A percentile compares a stretch with the other conserved stretches of the same genome.
These are phyloP conservation scores for Leptobrachium leishanense DNA, from an alignment of 2,113 vertebrate genomes.

Conservation along the genomic window DNA sequence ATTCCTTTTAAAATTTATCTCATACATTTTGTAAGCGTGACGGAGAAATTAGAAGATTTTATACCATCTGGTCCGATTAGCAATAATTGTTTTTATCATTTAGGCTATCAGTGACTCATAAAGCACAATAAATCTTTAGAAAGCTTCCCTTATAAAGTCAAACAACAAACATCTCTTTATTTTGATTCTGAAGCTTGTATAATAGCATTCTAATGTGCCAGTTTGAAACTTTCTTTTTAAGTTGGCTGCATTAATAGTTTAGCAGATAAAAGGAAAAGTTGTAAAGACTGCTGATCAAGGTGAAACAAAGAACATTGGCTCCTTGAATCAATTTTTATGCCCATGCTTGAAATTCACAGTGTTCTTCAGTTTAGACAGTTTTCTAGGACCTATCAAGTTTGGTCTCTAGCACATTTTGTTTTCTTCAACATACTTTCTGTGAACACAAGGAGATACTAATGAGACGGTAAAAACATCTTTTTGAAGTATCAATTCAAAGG, in stretches of 20 bases:
- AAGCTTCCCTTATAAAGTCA: slow-evolving; percentile 34
- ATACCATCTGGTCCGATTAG: slow-evolving; percentile 24
- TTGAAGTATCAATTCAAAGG: too few species aligned
- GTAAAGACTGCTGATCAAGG: slow-evolving; percentile 19
- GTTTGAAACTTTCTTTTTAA: slow-evolving; percentile 39
- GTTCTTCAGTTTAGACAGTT: neutral
- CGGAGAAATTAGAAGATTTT: slow-evolving; percentile 24
- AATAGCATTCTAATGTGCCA: slow-evolving; percentile 22
- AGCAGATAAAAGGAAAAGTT: slow-evolving; percentile 21
- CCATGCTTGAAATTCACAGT: slow-evolving; percentile 20
- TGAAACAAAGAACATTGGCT: slow-evolving; percentile 33
- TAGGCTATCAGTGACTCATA: slow-evolving; percentile 4
- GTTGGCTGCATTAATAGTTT: slow-evolving; percentile 32
- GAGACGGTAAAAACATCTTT: neutral
- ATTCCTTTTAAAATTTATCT: slow-evolving; percentile 10
- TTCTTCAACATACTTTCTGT: neutral
- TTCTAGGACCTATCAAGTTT: neutral
- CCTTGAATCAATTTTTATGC: slow-evolving; percentile 39
- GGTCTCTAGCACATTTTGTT: neutral
- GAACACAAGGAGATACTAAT: neutral
- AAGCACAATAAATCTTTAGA: slow-evolving; percentile 4
- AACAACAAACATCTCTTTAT: slow-evolving; percentile 32
- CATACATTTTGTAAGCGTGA: slow-evolving; percentile 14
- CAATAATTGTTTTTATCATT: slow-evolving; percentile 29
- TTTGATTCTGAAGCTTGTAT: slow-evolving; percentile 23